These are phyloP conservation scores for Turritopsis rubra DNA, from an alignment of 30 jellyfish, hydroid and myxozoan genomes.

Conservation along the genomic window DNA sequence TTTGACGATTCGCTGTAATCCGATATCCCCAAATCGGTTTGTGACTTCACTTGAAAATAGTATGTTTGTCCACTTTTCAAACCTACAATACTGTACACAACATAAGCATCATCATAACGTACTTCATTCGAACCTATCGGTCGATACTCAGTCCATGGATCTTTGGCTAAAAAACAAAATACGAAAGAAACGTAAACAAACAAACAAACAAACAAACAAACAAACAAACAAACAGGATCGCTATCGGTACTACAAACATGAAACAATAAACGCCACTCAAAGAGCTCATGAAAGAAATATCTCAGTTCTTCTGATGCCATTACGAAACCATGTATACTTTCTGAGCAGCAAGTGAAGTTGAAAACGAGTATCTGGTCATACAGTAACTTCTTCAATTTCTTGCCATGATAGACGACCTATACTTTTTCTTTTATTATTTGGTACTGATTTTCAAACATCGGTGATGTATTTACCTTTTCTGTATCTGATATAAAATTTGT, in stretches of 20 bases:
- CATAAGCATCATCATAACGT: constrained; percentile 38
- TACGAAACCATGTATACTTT: too few relatives aligned
- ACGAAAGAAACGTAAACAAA: not conserved
- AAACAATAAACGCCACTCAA: too few relatives aligned
- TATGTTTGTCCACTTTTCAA: constrained; percentile 52
- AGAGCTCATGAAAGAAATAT: too few relatives aligned
- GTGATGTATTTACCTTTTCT: constrained; percentile 45
- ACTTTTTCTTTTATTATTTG: too few relatives aligned
- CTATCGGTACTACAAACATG: too few relatives aligned
- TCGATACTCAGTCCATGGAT: constrained; percentile 52
- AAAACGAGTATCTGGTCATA: too few relatives aligned
- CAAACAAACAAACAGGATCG: not conserved
- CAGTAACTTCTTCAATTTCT: too few relatives aligned
- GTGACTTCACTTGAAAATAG: constrained; percentile 65
- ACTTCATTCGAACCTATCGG: constrained; percentile 39
- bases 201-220: not conserved
- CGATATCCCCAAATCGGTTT: constrained; percentile 62
- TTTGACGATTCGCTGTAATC: constrained; percentile 49
- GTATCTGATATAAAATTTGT: constrained; percentile 44
- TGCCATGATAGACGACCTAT: too few relatives aligned
- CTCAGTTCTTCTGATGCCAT: too few relatives aligned
- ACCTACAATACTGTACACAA: constrained; percentile 35
- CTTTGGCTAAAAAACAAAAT: constrained; percentile 35
- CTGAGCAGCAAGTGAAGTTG: too few relatives aligned
- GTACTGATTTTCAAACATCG: too few relatives aligned